A percentile compares a stretch with the other conserved stretches of the same genome.
These are phyloP conservation scores for Drosophila mimetica DNA, from an alignment of 2,888 invertebrate species.

Conservation along the genomic window DNA sequence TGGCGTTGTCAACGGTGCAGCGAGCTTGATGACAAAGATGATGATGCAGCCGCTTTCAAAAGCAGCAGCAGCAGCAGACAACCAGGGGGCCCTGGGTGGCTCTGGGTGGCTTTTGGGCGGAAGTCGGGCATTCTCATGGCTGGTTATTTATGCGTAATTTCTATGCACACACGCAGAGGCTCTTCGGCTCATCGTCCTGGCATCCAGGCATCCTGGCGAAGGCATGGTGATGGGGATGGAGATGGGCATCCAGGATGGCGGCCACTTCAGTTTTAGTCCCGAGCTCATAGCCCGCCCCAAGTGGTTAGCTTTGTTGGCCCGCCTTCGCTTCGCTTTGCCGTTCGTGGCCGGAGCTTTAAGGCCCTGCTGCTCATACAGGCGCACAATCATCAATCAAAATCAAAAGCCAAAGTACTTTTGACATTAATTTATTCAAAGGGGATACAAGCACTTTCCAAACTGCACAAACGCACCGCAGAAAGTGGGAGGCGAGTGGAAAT, in stretches of 20 bases:
- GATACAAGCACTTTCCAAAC: conserved; percentile 73
- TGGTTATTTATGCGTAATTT: conserved; percentile 75
- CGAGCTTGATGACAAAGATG: conserved; percentile 39
- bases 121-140: conserved; percentile 35
- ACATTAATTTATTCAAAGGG: conserved; percentile 84
- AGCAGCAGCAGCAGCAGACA: conserved; percentile 41
- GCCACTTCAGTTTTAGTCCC: conserved; percentile 46
- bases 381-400: conserved; percentile 83
- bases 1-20: conserved; percentile 61
- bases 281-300: conserved; percentile 9
- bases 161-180: conserved; percentile 57
- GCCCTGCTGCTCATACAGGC: conserved; percentile 56
- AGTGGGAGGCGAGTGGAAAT: no score
- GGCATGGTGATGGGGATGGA: background rate
- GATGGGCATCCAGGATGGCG: conserved; percentile 39
- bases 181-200: conserved; percentile 25
- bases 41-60: conserved; percentile 52
- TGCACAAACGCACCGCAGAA: conserved; percentile 25
- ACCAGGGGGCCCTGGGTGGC: background rate
- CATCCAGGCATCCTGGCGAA: background rate
- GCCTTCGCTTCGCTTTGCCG: conserved; percentile 1
- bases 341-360: conserved; percentile 30
- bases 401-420: conserved; percentile 83
- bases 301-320: conserved; percentile 11
- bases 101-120: conserved; percentile 2